Conservation (phyloP, 2,888 invertebrate species). For the Pedicia rivosa region DNA sequence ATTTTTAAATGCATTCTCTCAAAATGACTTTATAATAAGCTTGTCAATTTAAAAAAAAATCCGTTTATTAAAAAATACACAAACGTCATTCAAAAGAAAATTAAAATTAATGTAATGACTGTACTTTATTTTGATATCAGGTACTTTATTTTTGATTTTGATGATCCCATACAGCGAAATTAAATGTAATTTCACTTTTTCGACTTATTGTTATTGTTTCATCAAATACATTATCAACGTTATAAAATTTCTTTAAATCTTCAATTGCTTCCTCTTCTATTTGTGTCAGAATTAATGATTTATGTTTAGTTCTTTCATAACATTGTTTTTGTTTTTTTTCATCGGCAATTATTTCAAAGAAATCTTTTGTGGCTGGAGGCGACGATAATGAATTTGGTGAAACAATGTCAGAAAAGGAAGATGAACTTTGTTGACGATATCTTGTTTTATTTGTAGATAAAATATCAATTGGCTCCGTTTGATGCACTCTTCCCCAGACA, state of each 20-base stretch:
- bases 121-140: no score
- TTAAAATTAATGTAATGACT: no score
- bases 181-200: constrained; percentile 18
- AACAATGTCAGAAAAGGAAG: constrained; percentile 11
- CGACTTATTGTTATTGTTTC: constrained; percentile 51
- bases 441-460: background rate
- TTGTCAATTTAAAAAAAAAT: no score
- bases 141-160: background rate
- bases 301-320: constrained; percentile 51
- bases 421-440: background rate
- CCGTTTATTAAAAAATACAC: no score
- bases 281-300: constrained; percentile 59
- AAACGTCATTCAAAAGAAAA: no score
- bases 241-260: constrained; percentile 59
- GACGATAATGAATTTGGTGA: constrained; percentile 29
- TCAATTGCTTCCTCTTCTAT: constrained; percentile 80
- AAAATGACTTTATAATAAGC: no score
- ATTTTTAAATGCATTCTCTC: no score
- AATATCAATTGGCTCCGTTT: no score
- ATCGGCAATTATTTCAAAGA: constrained; percentile 28
- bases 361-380: constrained; percentile 17
- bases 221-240: constrained; percentile 48
- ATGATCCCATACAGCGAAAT: constrained; percentile 24
- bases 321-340: constrained; percentile 59
- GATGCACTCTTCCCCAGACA: constrained; percentile 5